These are phyloP conservation scores for Drosophila falleni DNA, from an alignment of 2,888 invertebrate species.

Conservation along the genomic window DNA sequence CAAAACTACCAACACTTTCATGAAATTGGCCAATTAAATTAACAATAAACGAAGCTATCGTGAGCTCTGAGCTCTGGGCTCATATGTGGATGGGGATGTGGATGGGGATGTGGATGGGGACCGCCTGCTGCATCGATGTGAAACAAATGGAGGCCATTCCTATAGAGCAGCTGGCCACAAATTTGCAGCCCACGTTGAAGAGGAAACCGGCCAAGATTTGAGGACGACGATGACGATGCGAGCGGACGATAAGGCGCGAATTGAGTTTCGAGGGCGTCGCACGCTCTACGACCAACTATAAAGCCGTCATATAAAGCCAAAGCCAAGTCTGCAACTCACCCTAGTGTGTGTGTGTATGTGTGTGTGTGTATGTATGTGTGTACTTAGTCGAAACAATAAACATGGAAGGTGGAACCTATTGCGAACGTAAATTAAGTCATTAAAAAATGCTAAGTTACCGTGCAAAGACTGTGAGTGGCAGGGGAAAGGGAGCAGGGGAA, in stretches of 20 bases:
- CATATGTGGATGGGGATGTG: slow-evolving; percentile 51
- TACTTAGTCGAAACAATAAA: slow-evolving; percentile 82
- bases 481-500: slow-evolving; percentile 1
- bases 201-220: slow-evolving; percentile 70
- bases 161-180: slow-evolving; percentile 58
- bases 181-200: slow-evolving; percentile 69
- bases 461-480: slow-evolving; percentile 27
- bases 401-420: slow-evolving; percentile 83
- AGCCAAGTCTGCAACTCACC: slow-evolving; percentile 19
- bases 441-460: slow-evolving; percentile 82
- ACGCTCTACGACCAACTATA: slow-evolving; percentile 71
- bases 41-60: slow-evolving; percentile 73
- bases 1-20: slow-evolving; percentile 65
- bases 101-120: slow-evolving; percentile 52
- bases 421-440: slow-evolving; percentile 84
- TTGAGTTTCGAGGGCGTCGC: slow-evolving; percentile 77
- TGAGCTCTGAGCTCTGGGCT: slow-evolving; percentile 31
- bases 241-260: slow-evolving; percentile 71
- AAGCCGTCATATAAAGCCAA: slow-evolving; percentile 62
- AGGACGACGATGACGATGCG: slow-evolving; percentile 59
- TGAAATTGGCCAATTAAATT: slow-evolving; percentile 81
- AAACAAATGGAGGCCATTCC: slow-evolving; percentile 62
- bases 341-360: not conserved
- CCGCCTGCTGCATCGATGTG: slow-evolving; percentile 46
- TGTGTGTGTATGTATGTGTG: slow-evolving; percentile 37